A percentile compares a stretch with the other conserved stretches of the same genome.
phyloP scores from a whole-genome alignment of 2,888 invertebrate genomes.

The Hesperia comma region DNA sequence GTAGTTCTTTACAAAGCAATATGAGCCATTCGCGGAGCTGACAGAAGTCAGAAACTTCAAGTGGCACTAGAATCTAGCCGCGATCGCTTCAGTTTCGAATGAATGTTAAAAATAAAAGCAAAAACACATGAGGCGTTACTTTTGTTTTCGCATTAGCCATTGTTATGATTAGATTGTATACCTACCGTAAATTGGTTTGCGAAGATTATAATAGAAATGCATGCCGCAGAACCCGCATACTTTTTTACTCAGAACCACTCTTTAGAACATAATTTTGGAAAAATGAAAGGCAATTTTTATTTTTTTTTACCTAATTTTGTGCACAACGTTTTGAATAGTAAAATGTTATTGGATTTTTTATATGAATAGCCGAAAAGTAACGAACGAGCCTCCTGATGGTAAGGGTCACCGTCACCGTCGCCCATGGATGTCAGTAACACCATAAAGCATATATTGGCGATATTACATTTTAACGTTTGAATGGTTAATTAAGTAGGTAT shows the following conservation, averaged over 20 bases:
- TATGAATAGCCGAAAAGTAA: too few relatives aligned
- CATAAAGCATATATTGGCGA: too few relatives aligned
- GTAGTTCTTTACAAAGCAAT: conserved; percentile 28
- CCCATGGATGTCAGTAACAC: too few relatives aligned
- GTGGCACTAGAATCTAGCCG: conserved; percentile 16
- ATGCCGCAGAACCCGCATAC: conserved; percentile 1
- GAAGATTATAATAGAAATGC: conserved; percentile 20
- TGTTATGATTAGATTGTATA: conserved; percentile 33
- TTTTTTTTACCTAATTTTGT: not conserved
- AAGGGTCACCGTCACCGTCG: not conserved
- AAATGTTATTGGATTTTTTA: too few relatives aligned
- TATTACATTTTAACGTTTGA: too few relatives aligned
- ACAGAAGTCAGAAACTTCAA: conserved; percentile 22
- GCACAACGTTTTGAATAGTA: too few relatives aligned
- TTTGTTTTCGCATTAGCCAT: conserved; percentile 34
- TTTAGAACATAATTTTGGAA: not conserved
- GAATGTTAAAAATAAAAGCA: conserved; percentile 29
- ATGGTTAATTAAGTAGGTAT: not conserved
- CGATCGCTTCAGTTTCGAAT: conserved; percentile 22
- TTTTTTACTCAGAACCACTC: conserved; percentile 7
- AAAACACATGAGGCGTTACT: conserved; percentile 22
- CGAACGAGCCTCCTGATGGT: too few relatives aligned
- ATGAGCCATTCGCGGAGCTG: conserved; percentile 16
- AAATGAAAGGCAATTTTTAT: not conserved
- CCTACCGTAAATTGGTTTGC: conserved; percentile 27